Evolutionary conservation across 2,797 vertebrate species (phyloP).

Genomic region (Adrianichthys oophorus): DNA sequence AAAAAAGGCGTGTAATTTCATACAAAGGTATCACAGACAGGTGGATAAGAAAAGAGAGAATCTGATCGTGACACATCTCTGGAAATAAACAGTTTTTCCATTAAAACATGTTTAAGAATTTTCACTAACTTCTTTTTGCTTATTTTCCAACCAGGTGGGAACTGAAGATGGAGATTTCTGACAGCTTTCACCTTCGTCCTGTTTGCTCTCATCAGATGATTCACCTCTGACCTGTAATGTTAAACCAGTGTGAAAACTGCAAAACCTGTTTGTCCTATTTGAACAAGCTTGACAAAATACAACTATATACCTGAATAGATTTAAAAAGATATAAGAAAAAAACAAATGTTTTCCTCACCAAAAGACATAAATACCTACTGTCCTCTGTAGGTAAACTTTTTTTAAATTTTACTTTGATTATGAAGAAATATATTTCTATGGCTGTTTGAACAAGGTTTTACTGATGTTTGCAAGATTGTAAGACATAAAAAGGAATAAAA

Average conservation of each 20-base stretch:
- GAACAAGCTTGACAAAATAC: background rate
- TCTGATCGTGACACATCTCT: slow-evolving; percentile 3
- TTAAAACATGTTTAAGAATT: slow-evolving; percentile 13
- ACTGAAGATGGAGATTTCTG: slow-evolving; percentile 41
- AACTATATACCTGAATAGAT: background rate
- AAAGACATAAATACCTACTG: no score
- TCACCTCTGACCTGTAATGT: slow-evolving; percentile 44
- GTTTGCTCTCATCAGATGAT: slow-evolving; percentile 58
- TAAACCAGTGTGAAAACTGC: background rate
- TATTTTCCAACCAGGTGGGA: slow-evolving; percentile 80
- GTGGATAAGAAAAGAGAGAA: slow-evolving; percentile 10
- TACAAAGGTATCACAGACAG: slow-evolving; percentile 15
- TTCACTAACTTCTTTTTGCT: slow-evolving; percentile 72
- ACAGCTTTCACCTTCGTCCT: slow-evolving; percentile 56
- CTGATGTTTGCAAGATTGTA: no score
- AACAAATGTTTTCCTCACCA: no score
- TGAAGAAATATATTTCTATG: no score
- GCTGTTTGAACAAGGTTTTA: no score
- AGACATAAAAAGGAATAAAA: no score
- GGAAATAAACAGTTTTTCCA: slow-evolving; percentile 10
- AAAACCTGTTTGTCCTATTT: background rate
- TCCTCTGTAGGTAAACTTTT: no score
- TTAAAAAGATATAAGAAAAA: no score
- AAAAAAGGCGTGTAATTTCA: slow-evolving; percentile 39
- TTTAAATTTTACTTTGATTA: no score